Conservation (phyloP, 1,140 invertebrate genomes). For the Rhyzopertha dominica region DNA sequence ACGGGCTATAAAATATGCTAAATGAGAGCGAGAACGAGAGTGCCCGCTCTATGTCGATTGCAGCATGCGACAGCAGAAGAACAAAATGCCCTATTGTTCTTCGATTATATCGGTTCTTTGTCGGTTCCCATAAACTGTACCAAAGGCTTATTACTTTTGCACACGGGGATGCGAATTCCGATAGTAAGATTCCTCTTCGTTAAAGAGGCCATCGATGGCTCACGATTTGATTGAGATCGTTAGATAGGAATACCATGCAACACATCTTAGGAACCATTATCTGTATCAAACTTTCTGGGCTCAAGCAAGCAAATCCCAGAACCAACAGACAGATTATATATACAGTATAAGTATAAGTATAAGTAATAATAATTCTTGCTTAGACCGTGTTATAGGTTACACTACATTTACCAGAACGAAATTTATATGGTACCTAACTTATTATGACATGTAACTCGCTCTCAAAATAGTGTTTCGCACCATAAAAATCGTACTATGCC, state of each 20-base stretch:
- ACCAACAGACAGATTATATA: not conserved
- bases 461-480: too few relatives aligned
- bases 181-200: constrained; percentile 24
- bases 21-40: constrained; percentile 15
- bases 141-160: constrained; percentile 25
- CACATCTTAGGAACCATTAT: not conserved
- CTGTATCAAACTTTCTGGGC: not conserved
- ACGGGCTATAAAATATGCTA: constrained; percentile 8
- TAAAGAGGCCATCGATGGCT: constrained; percentile 24
- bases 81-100: constrained; percentile 23
- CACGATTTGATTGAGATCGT: constrained; percentile 19
- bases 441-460: too few relatives aligned
- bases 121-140: constrained; percentile 22
- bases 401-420: too few relatives aligned
- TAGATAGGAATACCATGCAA: not conserved
- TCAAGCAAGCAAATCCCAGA: not conserved
- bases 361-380: not conserved
- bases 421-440: too few relatives aligned
- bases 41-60: not conserved
- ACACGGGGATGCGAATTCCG: constrained; percentile 19
- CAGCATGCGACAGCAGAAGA: constrained; percentile 10
- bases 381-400: too few relatives aligned
- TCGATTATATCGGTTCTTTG: constrained; percentile 18
- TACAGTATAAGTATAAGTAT: not conserved
- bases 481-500: too few relatives aligned